Conservation (phyloP, 2,113 vertebrate species). For the Cyanistes caeruleus region DNA sequence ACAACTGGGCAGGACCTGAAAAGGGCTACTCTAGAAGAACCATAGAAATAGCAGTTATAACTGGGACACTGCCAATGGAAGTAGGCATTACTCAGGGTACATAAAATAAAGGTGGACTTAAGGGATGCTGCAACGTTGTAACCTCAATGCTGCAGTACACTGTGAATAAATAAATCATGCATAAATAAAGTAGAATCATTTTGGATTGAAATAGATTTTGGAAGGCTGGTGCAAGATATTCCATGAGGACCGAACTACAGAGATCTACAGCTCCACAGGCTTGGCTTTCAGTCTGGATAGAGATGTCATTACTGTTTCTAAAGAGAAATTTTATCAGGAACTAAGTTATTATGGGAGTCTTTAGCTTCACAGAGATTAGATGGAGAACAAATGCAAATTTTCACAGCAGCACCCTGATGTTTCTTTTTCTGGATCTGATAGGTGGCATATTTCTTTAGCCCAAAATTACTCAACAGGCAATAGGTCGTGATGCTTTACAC, state of each 20-base stretch:
- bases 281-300: neutral
- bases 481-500: neutral
- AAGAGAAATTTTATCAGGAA: constrained; percentile 9
- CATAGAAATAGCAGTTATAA: constrained; percentile 26
- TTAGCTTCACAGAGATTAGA: neutral
- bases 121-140: neutral
- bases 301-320: neutral
- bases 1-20: constrained; percentile 5
- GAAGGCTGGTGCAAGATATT: neutral
- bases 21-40: neutral
- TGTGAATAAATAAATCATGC: neutral
- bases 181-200: neutral
- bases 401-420: neutral
- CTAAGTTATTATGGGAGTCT: neutral
- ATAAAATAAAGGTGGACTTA: neutral
- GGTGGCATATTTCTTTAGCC: neutral
- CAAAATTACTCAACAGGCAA: constrained; percentile 1
- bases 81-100: neutral
- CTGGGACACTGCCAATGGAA: neutral
- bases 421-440: constrained; percentile 8
- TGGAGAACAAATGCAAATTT: constrained; percentile 31
- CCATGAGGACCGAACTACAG: neutral
- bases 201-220: neutral
- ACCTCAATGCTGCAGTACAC: neutral
- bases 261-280: neutral